These are phyloP conservation scores for Aphidius ervi DNA, from an alignment of 1,140 invertebrate species.

Conservation along the genomic window DNA sequence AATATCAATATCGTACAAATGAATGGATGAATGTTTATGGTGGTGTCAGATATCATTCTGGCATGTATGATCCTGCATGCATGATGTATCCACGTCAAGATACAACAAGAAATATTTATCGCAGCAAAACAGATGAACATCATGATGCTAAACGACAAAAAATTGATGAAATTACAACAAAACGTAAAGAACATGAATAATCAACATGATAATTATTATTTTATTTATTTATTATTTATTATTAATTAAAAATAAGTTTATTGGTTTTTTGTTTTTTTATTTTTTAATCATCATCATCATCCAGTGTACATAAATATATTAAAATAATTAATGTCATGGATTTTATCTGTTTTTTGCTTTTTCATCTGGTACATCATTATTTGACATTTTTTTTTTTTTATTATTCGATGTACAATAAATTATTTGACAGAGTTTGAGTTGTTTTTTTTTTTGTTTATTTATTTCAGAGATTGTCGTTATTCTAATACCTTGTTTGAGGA, in stretches of 20 bases:
- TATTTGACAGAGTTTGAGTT: background rate
- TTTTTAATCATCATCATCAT: background rate
- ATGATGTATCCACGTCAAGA: too few species aligned
- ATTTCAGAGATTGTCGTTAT: too few species aligned
- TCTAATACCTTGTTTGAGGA: too few species aligned
- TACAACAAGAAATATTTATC: too few species aligned
- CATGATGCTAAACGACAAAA: too few species aligned
- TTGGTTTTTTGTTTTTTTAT: too few species aligned
- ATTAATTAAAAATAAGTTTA: constrained; percentile 8
- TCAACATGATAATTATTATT: background rate
- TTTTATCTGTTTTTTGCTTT: background rate
- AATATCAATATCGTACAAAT: constrained; percentile 21
- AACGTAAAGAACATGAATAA: background rate
- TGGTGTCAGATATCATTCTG: constrained; percentile 20
- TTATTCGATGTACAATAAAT: background rate
- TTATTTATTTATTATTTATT: too few species aligned
- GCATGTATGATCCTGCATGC: too few species aligned
- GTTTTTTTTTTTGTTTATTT: too few species aligned
- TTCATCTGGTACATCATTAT: constrained; percentile 1
- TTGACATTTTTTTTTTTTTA: constrained; percentile 18
- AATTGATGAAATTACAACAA: too few species aligned
- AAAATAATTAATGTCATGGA: constrained; percentile 13
- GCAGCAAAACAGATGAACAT: too few species aligned
- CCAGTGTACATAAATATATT: constrained; percentile 17
- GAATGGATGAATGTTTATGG: constrained; percentile 30